Evolutionary conservation across 2,888 invertebrate genomes (phyloP).

Genomic region (Noctua comes): DNA sequence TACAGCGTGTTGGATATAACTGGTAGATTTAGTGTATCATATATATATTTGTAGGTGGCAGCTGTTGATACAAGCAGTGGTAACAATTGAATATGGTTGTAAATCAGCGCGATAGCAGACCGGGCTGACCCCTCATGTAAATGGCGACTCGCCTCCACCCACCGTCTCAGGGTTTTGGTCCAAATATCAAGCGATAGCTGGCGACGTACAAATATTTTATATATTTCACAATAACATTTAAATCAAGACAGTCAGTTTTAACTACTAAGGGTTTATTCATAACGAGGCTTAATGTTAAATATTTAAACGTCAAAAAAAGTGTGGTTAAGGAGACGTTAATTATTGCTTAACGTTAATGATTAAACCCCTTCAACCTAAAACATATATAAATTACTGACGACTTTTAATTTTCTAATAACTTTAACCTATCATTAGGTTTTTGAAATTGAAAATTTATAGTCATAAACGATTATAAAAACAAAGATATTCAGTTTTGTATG

Average conservation of each 20-base stretch:
- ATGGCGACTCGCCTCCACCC: constrained; percentile 80
- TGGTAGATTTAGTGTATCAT: constrained; percentile 72
- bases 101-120: constrained; percentile 86
- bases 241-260: too few relatives aligned
- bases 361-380: background rate
- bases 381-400: too few relatives aligned
- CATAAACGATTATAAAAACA: background rate
- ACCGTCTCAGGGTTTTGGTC: constrained; percentile 72
- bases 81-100: constrained; percentile 88
- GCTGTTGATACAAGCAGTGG: constrained; percentile 87
- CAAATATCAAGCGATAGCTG: constrained; percentile 73
- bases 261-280: background rate
- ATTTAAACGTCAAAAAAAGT: background rate
- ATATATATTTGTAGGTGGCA: constrained; percentile 82
- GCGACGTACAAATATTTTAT: constrained; percentile 26
- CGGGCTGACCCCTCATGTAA: constrained; percentile 86
- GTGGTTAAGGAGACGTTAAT: background rate
- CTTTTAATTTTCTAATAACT: background rate
- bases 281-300: background rate
- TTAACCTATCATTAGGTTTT: background rate
- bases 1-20: constrained; percentile 47
- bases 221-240: background rate
- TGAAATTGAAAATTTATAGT: background rate
- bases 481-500: background rate
- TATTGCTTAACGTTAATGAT: background rate